A percentile compares a stretch with the other conserved stretches of the same genome.
phyloP scores from a whole-genome alignment of 2,888 invertebrate species.

The Stratiomys singularior region DNA sequence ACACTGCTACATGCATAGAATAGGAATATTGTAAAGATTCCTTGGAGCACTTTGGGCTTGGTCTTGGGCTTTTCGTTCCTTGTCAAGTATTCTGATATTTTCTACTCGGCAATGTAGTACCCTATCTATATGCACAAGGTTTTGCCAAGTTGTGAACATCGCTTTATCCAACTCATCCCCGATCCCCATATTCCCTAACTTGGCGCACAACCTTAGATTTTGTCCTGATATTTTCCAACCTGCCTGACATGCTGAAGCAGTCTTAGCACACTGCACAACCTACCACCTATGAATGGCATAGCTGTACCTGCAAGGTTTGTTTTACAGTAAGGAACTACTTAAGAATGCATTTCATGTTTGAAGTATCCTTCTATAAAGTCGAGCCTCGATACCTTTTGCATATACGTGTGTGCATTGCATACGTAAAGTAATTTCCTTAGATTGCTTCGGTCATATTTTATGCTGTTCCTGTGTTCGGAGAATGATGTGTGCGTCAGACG shows the following conservation, averaged over 20 bases:
- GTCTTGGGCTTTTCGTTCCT: constrained; percentile 25
- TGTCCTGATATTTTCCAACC: background rate
- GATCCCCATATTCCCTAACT: background rate
- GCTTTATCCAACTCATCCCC: background rate
- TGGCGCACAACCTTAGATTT: background rate
- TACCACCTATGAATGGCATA: constrained; percentile 34
- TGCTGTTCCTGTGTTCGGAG: background rate
- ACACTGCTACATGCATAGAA: background rate
- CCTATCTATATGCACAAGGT: constrained; percentile 50
- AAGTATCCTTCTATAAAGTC: constrained; percentile 47
- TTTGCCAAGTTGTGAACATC: background rate
- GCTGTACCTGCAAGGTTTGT: constrained; percentile 47
- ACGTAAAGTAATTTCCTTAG: constrained; percentile 32
- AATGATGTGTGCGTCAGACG: background rate
- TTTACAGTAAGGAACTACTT: constrained; percentile 51
- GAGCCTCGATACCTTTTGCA: constrained; percentile 33
- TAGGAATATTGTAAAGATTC: constrained; percentile 12
- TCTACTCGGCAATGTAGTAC: constrained; percentile 39
- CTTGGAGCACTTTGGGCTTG: constrained; percentile 26
- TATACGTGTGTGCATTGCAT: constrained; percentile 11
- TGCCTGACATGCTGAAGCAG: background rate
- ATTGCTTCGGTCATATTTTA: constrained; percentile 25
- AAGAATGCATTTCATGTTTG: constrained; percentile 53
- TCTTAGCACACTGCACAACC: background rate
- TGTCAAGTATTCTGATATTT: constrained; percentile 30